Evolutionary conservation across 2,113 vertebrate species (phyloP), one percentile per base, ranked within the genome.

Genomic region (Leptosomus discolor): DNA sequence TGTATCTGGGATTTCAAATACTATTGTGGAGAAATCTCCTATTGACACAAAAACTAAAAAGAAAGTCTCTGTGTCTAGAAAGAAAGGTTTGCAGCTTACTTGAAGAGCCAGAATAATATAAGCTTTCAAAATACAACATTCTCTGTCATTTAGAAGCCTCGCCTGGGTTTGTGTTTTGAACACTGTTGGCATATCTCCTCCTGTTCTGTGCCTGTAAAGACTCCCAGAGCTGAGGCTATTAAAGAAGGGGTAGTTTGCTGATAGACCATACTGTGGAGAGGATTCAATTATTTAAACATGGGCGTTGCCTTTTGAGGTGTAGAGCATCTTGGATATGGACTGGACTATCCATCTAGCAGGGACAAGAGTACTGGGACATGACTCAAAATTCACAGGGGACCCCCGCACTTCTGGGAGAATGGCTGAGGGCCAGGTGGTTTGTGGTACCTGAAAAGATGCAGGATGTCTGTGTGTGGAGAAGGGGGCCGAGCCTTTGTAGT

Each of bases 1-100:
- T 91, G 32, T 77, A 89, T n/a, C 76, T 91, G 58, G 51, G 60
- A 89, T 95, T 92, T 96, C 58, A 88, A 94, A 88, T 53, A 53
- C 46, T 84, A 74, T 54, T 86, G 46, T 36, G 41, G 41, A 89
- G 56, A 92, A 91, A 94, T 61, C 71, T 93, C 39, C 65, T 86
- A 15, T 84, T 92, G 89, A 94, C 51, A 90, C 12, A 67, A 46
- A 68, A 85, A 70, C 41, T 53, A 74, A 90, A 96, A 58, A 80
- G 32, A 84, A 95, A 39, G 29, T 69, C 32, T 32, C 30, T 45
- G 12, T 51, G 21, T 57, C 13, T 39, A 8, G 46, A 27, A 75
- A 70, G 27, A 56, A 53, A 7, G 11, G 14, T 34, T 85, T 92
- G 12, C n/a, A 54, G 34, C 32, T 84, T 83, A 70, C 48, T 76